Evolutionary conservation across 1,140 invertebrate genomes (phyloP), one percentile per base, ranked within the genome.

Genomic region (Listronotus bonariensis): DNA sequence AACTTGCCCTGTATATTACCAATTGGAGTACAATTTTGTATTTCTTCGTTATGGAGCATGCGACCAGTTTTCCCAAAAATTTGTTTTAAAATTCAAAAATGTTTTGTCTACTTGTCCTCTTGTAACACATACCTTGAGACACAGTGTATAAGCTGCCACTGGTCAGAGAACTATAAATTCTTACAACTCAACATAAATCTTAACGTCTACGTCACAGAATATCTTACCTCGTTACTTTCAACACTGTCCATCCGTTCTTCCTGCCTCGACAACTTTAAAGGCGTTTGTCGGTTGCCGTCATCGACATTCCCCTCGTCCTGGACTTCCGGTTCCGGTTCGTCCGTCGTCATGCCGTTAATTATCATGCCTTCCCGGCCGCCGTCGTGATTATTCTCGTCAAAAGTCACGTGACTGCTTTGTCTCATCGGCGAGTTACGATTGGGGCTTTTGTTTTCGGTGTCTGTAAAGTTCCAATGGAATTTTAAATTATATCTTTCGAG

Each of bases 191-290:
- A n/a, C n/a, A n/a, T n/a, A n/a, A n/a, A n/a, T n/a, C n/a, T n/a
- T n/a, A n/a, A n/a, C n/a, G n/a, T n/a, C n/a, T n/a, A n/a, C n/a
- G n/a, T n/a, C n/a, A 34, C 9, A 34, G 32, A 11, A 45, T 49
- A 36, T 7, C 15, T 46, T 38, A 65, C 61, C 61, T 65, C 67
- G 31, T 64, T 65, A 60, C 62, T 64, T 57, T 64, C 59, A 15
- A 54, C 65, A 18, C 48, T 56, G 14, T 56, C 53, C 14, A 26
- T 55, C 15, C 51, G 20, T 14, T 48, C 51, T 42, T 59, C 53
- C 26, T 40, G 41, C 56, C 49, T 52, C 14, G 51, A 20, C 31
- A 20, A 53, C 20, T 64, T 56, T 36, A 59, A 38, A 31, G 55
- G 49, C n/a, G n/a, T n/a, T n/a, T n/a, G n/a, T n/a, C n/a, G n/a